Conservation (phyloP, 2,113 vertebrate genomes). For the Pantherophis guttatus region DNA sequence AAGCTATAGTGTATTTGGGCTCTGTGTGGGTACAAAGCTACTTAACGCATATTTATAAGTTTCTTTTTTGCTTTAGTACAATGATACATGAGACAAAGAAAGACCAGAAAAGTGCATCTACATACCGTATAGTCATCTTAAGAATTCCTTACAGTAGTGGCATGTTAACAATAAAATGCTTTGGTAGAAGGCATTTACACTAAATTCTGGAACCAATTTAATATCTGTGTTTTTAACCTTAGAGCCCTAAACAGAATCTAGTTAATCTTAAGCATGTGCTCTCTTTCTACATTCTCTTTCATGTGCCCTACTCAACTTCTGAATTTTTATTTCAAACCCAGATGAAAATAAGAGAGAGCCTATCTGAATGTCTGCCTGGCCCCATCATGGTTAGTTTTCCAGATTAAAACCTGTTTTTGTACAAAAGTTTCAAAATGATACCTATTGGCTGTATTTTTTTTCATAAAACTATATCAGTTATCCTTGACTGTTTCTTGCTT, state of each 20-base stretch:
- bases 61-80: not conserved
- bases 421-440: not conserved
- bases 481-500: not conserved
- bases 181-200: not conserved
- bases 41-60: not conserved
- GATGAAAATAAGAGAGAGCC: not conserved
- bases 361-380: not conserved
- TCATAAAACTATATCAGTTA: not conserved
- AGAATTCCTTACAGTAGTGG: not conserved
- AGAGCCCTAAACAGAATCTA: not conserved
- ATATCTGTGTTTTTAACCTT: not conserved
- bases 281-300: not conserved
- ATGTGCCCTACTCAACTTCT: not conserved
- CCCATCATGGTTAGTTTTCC: not conserved
- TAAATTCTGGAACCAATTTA: not conserved
- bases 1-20: not conserved
- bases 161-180: not conserved
- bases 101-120: not conserved
- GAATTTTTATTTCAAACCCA: not conserved
- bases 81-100: not conserved
- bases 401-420: not conserved
- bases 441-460: not conserved
- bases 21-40: constrained; percentile 22
- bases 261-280: not conserved
- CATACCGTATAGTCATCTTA: not conserved